Base-by-base conservation (phyloP, 2,113 vertebrate species). In the Vidua chalybeata region DNA sequence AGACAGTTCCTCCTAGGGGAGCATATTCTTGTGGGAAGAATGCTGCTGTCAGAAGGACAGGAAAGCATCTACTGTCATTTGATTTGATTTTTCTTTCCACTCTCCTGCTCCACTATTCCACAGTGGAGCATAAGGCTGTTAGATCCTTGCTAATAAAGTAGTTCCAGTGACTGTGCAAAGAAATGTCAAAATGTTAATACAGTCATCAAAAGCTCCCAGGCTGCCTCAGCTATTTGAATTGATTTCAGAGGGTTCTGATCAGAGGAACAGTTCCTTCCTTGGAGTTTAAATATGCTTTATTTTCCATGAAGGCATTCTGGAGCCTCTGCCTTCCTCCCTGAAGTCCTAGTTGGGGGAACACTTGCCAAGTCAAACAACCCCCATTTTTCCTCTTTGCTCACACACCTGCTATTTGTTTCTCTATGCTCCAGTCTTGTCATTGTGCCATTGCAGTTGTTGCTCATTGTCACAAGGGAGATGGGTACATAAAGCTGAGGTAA, bases 171-270 rank as follows among this genome's bases (percentile, higher is more conserved):
- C 80, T 87, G 80, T 94, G 93, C 91, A 92, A 93, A 78, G 91
- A 91, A 82, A 82, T 87, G 87, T 94, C 89, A 89, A 52, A 91
- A 91, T 89, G 91, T 94, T 95, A 94, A 84, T 87, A 84, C 18
- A 96, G 93, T 87, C 91, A 89, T 95, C 84, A 87, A 82, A 76
- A 80, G 84, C 64, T 97, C 87, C 86, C 79, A 26, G 77, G 80
- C 73, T 74, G 92, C 89, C 81, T 89, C 58, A 68, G 77, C 89
- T 84, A 41, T 92, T 93, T 89, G 74, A 84, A 89, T 92, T 15
- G 69, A 31, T 68, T 90, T 89, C 87, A 93, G 71, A 74, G 56
- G 37, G 39, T 52, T 77, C 61, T 72, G 80, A 92, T 84, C 79
- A 92, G 46, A 72, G 71, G 30, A 91, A 13, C 13, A 4, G 15